Evolutionary conservation across 2,888 invertebrate genomes (phyloP), one percentile per base, ranked within the genome.

Genomic region (Druceiella hillmani): DNA sequence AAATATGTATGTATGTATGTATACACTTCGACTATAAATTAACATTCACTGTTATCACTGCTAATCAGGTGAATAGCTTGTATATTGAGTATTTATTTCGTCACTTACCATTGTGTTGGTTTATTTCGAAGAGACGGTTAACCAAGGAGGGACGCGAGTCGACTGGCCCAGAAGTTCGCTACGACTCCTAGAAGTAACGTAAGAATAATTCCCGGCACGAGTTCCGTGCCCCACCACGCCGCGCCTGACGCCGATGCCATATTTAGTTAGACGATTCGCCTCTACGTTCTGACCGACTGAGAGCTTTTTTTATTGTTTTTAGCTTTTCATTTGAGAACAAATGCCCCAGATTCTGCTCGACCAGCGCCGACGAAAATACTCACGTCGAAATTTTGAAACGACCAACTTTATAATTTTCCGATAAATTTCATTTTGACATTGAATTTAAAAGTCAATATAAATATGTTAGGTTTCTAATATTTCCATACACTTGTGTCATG

Each of bases 91-190:
- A n/a, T n/a, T n/a, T n/a, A n/a, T n/a, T n/a, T n/a, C n/a, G n/a
- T n/a, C 51, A 67, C 69, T 70, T 64, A 69, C 69, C 70, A 69
- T 70, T 67, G 59, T 67, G 61, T 56, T 65, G 57, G 64, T 55
- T 62, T 54, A 61, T 64, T n/a, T n/a, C n/a, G n/a, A 62, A 64
- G 59, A 60, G 59, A 61, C 33, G 22, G 38, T 14, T 59, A 65
- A 66, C 61, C 66, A 64, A 64, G 64, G 64, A 67, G 65, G 25
- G 32, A 25, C 15, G 30, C 59, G 68, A 70, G 69, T 67, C 66
- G 57, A 61, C 61, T 62, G 63, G 55, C 64, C 65, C 64, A 64
- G 62, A 66, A 68, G 68, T 67, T 65, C 66, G 64, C 66, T 68
- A 68, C 65, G 67, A 68, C 69, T 70, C 67, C 62, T 65, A 65